Evolutionary conservation across 2,797 vertebrate genomes (phyloP), one percentile per base, ranked within the genome.

Genomic region (Anableps anableps): DNA sequence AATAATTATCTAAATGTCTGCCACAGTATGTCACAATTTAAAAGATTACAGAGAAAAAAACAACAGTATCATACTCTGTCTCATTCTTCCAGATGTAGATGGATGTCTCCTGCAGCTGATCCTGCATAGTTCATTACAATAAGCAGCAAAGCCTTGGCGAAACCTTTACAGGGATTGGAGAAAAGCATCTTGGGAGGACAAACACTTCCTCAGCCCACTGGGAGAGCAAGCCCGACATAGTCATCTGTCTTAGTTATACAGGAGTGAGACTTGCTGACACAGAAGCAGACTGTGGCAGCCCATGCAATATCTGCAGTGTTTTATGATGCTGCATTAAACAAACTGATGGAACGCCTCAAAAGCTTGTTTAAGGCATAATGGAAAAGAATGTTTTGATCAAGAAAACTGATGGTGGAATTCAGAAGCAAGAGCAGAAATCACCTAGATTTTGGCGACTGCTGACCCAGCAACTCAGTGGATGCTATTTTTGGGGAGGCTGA

Each of bases 211-310:
- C 34, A 31, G 73, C 78, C 91, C 91, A 83, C 77, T 80, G 86
- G 92, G 94, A 88, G 91, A 92, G 89, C 88, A 82, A 88, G 87
- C 92, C 80, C 84, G 84, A 91, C 92, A 92, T 85, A 89, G 89
- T 91, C 95, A 96, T 96, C 94, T 87, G 93, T 96, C 96, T 96
- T 94, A 92, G 93, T 96, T 96, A 95, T 86, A 83, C 74, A 29
- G 86, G 83, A 93, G 88, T 94, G 91, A 88, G 86, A 91, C 88
- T 90, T 66, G 83, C 88, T 92, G 93, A 95, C 94, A 89, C 81
- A 78, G 79, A 78, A 43, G 89, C 80, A 82, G 89, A 84, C 80
- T 55, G 26, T 85, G 75, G 80, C 79, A 70, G 87, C 84, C 84
- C 79, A 70, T 68, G 84, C 87, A 89, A 90, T 89, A 80, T 82